phyloP scores from a whole-genome alignment of 2,797 vertebrate species.

The Leptoclinus maculatus region DNA sequence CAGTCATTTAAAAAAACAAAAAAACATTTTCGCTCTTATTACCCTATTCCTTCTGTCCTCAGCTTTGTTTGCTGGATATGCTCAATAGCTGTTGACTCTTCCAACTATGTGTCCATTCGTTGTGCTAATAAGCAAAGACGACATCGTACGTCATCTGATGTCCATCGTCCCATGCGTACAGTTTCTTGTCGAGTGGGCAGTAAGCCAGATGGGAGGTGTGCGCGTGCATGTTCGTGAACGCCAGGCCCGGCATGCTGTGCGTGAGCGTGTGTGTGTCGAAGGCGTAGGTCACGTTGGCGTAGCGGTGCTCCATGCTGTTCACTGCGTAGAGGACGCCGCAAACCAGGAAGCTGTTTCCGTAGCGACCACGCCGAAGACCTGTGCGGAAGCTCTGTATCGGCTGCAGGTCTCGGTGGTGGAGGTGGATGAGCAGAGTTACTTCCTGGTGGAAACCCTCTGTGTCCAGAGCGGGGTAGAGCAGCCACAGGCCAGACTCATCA shows the following conservation, averaged over 20 bases:
- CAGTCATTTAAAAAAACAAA: slow-evolving; percentile 30
- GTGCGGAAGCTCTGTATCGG: slow-evolving; percentile 93
- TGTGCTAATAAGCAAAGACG: slow-evolving; percentile 92
- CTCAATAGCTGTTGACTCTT: neutral
- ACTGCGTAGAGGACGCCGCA: slow-evolving; percentile 94
- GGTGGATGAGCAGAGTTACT: slow-evolving; percentile 91
- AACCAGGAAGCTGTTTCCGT: slow-evolving; percentile 94
- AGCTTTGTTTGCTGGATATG: neutral
- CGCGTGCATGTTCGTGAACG: slow-evolving; percentile 89
- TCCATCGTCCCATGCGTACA: slow-evolving; percentile 95
- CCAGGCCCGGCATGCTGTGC: slow-evolving; percentile 91
- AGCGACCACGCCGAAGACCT: slow-evolving; percentile 89
- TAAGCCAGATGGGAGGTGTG: slow-evolving; percentile 94
- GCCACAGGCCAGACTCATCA: slow-evolving; percentile 94
- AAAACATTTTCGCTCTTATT: slow-evolving; percentile 16
- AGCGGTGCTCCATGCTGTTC: slow-evolving; percentile 88
- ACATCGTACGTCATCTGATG: slow-evolving; percentile 93
- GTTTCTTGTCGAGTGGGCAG: slow-evolving; percentile 92
- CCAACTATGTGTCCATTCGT: neutral
- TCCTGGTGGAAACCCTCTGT: slow-evolving; percentile 93
- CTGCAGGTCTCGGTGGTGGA: slow-evolving; percentile 88
- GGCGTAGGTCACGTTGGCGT: slow-evolving; percentile 94
- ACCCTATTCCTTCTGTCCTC: neutral
- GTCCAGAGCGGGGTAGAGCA: slow-evolving; percentile 93
- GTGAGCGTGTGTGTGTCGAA: slow-evolving; percentile 97